Conservation (phyloP, 30 jellyfish, hydroid and myxozoan species). For the Sanderia malayensis region DNA sequence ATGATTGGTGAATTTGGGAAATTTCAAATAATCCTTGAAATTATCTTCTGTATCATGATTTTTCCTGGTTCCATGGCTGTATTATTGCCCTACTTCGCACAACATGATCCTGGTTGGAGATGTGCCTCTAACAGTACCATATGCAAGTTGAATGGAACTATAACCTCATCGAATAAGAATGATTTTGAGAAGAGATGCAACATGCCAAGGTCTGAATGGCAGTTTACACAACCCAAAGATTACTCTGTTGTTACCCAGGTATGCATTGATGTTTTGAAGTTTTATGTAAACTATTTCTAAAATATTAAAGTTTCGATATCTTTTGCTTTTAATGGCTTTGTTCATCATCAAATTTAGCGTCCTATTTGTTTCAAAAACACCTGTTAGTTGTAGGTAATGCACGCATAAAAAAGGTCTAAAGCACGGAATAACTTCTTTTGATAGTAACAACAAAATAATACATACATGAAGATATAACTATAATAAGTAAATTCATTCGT, state of each 20-base stretch:
- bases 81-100: constrained; percentile 74
- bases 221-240: constrained; percentile 42
- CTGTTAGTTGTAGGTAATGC: too few relatives aligned
- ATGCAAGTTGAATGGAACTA: constrained; percentile 62
- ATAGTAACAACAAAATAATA: too few relatives aligned
- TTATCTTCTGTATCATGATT: constrained; percentile 50
- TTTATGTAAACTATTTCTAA: too few relatives aligned
- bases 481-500: too few relatives aligned
- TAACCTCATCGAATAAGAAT: constrained; percentile 1
- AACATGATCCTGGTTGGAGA: constrained; percentile 88
- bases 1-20: constrained; percentile 84
- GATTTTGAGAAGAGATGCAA: constrained; percentile 38
- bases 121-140: constrained; percentile 75
- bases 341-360: too few relatives aligned
- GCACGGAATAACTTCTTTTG: too few relatives aligned
- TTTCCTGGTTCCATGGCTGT: constrained; percentile 71
- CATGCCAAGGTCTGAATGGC: constrained; percentile 67
- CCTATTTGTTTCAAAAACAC: too few relatives aligned
- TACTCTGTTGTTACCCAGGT: constrained; percentile 79
- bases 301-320: too few relatives aligned
- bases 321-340: too few relatives aligned
- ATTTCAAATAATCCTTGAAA: constrained; percentile 58
- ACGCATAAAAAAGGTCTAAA: too few relatives aligned
- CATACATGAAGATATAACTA: too few relatives aligned
- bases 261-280: not conserved